Evolutionary conservation across 2,888 invertebrate genomes (phyloP).

Genomic region (Trichopoda pennipes): DNA sequence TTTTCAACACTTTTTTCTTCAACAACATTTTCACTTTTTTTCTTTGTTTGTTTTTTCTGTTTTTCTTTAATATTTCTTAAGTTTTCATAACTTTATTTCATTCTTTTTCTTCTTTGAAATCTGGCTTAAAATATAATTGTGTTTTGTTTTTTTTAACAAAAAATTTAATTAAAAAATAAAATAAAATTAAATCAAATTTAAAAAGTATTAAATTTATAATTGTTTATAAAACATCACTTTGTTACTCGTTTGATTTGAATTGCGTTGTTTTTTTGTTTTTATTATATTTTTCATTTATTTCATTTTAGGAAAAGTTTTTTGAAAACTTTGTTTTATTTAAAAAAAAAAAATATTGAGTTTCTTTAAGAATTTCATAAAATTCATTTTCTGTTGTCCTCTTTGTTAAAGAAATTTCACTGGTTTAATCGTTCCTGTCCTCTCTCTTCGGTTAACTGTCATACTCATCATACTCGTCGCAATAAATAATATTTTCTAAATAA

Average conservation of each 20-base stretch:
- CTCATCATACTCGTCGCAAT: not conserved
- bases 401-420: conserved; percentile 72
- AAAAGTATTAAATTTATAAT: conserved; percentile 60
- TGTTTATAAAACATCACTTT: conserved; percentile 77
- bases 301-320: conserved; percentile 64
- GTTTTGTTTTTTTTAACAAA: conserved; percentile 49
- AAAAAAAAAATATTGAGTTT: conserved; percentile 38
- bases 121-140: conserved; percentile 46
- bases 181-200: conserved; percentile 49
- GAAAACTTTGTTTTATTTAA: conserved; percentile 57
- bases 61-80: conserved; percentile 1
- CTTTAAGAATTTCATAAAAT: conserved; percentile 62
- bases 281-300: conserved; percentile 31
- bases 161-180: conserved; percentile 23
- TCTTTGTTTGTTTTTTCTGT: not conserved
- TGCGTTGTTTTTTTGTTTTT: conserved; percentile 66
- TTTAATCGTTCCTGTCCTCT: conserved; percentile 65
- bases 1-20: conserved; percentile 47
- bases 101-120: conserved; percentile 13
- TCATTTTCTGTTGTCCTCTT: conserved; percentile 40
- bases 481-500: not conserved
- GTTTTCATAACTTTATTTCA: conserved; percentile 32
- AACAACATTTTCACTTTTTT: conserved; percentile 7
- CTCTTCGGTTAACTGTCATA: not conserved
- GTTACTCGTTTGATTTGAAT: conserved; percentile 79